phyloP scores from a whole-genome alignment of 2,888 invertebrate species.

The Pinctada fucata region DNA sequence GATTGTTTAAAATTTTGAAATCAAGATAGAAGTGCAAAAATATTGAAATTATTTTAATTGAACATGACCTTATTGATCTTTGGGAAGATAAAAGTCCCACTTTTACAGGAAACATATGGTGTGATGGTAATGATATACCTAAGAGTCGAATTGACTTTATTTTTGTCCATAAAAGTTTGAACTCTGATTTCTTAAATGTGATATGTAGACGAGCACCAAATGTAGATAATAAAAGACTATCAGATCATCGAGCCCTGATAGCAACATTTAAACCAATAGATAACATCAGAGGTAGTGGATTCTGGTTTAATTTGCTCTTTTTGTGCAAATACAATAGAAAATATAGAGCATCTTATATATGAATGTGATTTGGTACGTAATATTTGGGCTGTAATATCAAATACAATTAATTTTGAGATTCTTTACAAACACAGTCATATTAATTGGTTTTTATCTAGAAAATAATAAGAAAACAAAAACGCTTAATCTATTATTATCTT shows the following conservation, averaged over 20 bases:
- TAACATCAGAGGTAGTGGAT: not conserved
- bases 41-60: not conserved
- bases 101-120: not conserved
- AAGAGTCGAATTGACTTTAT: constrained; percentile 15
- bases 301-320: not conserved
- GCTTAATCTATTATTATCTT: too few relatives aligned
- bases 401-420: too few relatives aligned
- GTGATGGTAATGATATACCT: not conserved
- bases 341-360: too few relatives aligned
- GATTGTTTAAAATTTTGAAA: too few relatives aligned
- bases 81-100: not conserved
- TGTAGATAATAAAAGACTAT: not conserved
- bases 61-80: not conserved
- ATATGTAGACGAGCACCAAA: not conserved
- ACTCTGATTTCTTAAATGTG: not conserved
- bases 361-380: too few relatives aligned
- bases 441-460: too few relatives aligned
- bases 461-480: too few relatives aligned
- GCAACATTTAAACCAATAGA: not conserved
- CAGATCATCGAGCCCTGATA: constrained; percentile 2
- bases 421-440: too few relatives aligned
- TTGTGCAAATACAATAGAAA: too few relatives aligned
- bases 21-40: not conserved
- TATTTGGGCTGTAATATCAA: too few relatives aligned
- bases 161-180: not conserved